These are phyloP conservation scores for Gari tellinella DNA, from an alignment of 2,888 invertebrate species.

Conservation along the genomic window DNA sequence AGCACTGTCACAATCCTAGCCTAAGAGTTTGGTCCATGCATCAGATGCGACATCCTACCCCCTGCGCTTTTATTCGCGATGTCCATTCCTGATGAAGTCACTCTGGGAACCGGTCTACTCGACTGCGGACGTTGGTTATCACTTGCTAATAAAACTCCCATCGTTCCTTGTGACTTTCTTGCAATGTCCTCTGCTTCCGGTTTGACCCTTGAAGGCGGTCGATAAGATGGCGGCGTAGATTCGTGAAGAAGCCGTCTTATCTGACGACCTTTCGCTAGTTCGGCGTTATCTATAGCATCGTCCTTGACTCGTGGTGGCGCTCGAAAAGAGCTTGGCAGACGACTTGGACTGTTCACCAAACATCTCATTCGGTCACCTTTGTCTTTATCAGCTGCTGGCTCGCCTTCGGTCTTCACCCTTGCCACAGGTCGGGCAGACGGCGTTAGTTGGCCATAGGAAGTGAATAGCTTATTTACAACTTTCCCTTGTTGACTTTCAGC, in stretches of 20 bases:
- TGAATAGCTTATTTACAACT: conserved; percentile 57
- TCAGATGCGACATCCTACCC: conserved; percentile 73
- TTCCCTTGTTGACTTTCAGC: conserved; percentile 69
- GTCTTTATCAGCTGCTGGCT: conserved; percentile 59
- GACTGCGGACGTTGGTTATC: conserved; percentile 65
- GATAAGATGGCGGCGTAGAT: conserved; percentile 45
- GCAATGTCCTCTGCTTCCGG: conserved; percentile 69
- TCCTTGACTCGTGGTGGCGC: conserved; percentile 71
- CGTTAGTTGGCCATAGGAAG: conserved; percentile 59
- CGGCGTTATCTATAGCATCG: conserved; percentile 70
- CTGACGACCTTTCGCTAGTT: conserved; percentile 62
- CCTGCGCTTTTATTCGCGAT: conserved; percentile 73
- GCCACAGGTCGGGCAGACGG: conserved; percentile 61
- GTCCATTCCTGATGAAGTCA: conserved; percentile 69
- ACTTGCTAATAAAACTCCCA: conserved; percentile 67
- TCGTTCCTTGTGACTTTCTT: conserved; percentile 71
- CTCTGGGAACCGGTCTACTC: conserved; percentile 67
- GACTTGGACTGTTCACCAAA: conserved; percentile 69
- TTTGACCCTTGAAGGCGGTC: conserved; percentile 69
- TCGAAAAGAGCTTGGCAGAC: conserved; percentile 66
- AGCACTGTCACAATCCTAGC: too few relatives aligned
- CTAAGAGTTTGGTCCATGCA: conserved; percentile 73
- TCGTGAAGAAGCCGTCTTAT: conserved; percentile 66
- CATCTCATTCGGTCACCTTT: conserved; percentile 71
- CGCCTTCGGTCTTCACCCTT: conserved; percentile 68